Base-by-base conservation (phyloP, 2,113 vertebrate genomes). In the Jaculus jaculus region DNA sequence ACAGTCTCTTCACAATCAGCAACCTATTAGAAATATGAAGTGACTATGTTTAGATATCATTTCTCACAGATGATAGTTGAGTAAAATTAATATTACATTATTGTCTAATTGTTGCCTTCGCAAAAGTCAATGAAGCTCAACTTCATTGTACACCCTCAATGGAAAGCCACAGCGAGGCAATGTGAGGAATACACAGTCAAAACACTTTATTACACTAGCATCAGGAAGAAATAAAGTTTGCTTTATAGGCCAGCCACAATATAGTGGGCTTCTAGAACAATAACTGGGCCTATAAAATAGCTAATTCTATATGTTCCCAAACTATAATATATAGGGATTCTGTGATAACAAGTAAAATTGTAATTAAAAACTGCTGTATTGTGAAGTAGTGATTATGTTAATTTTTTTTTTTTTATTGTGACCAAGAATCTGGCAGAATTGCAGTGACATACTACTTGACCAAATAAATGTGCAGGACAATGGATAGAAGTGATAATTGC, bases 1-100 rank as follows among this genome's bases (percentile, higher is more conserved):
- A 98, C 99, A 99, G 99, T 98, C 98, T 98, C 97, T 98, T 99
- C 98, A 98, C 98, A 99, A 99, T 98, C 98, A 99, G 98, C 98
- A 99, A 98, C 98, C 99, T 99, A 98, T 98, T 96, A 98, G 99
- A 98, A 99, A 98, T 94, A 93, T 61, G 86, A 94, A 91, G 72
- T 94, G 72, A 95, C 84, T 90, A 93, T 21, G 1, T 90, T 96
- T 96, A 89, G 96, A 89, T 75, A 93, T 84, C 69, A 96, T 92
- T 95, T 95, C 39, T 92, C 75, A 93, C 32, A 79, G 93, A 96
- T 94, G 95, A 96, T 71, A 18, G 66, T 68, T 94, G 95, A 93
- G 94, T 84, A 94, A 96, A 96, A 66, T 68, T 96, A 84, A 89
- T 96, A 90, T 94, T 24, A 93, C 23, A 87, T 81, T 94, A 65